phyloP scores from a whole-genome alignment of 1,140 invertebrate genomes.

The Sarcophaga peregrina region DNA sequence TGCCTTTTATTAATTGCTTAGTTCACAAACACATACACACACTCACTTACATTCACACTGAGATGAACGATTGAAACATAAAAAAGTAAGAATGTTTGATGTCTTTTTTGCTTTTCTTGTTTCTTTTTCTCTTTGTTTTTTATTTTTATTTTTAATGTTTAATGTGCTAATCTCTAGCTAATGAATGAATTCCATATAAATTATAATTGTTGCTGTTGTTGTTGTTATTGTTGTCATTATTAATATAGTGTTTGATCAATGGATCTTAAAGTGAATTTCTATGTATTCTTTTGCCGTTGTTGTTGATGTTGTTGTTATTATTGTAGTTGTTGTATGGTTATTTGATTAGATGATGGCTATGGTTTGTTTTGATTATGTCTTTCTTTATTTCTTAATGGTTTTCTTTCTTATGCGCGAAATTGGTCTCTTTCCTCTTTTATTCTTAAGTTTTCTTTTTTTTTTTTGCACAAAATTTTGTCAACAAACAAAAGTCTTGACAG shows the following conservation, averaged over 20 bases:
- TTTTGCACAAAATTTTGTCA: constrained; percentile 43
- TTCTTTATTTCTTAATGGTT: background rate
- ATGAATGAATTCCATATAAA: background rate
- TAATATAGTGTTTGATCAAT: constrained; percentile 6
- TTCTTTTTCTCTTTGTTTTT: background rate
- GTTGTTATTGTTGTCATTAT: too few relatives aligned
- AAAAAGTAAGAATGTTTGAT: too few relatives aligned
- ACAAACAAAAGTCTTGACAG: constrained; percentile 33
- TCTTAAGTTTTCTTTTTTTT: constrained; percentile 61
- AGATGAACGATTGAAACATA: too few relatives aligned
- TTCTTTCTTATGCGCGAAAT: constrained; percentile 26
- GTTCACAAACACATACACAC: background rate
- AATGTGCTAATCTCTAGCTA: background rate
- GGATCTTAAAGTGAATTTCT: background rate
- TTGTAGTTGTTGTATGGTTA: constrained; percentile 36
- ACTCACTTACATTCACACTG: too few relatives aligned
- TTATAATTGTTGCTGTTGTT: too few relatives aligned
- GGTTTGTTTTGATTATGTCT: constrained; percentile 52
- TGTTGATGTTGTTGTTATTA: background rate
- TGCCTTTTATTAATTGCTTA: too few relatives aligned
- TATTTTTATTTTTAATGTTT: background rate
- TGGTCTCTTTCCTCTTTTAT: constrained; percentile 57
- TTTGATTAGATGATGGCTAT: constrained; percentile 41
- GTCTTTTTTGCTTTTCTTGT: background rate
- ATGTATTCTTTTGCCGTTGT: constrained; percentile 24